Base-by-base conservation (phyloP, 2,113 vertebrate species). In the Leucoraja erinaceus region DNA sequence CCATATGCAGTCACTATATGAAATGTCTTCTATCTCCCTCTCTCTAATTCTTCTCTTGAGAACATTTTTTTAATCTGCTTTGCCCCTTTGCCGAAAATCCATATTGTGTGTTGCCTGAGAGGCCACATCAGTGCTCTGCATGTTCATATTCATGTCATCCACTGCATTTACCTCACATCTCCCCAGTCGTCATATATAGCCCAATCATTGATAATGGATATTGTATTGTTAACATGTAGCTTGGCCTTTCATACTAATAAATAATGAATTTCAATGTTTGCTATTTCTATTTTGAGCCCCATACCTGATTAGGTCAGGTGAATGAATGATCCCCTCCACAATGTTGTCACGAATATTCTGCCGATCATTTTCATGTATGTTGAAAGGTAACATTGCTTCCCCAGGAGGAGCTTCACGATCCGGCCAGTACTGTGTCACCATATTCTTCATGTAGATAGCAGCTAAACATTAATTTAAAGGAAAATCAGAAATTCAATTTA, bases 381-480 rank as follows among this genome's bases (percentile, higher is more conserved):
- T 99, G 95, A 99, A 99, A 0, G 98, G 98, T 93, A 99, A 98
- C 22, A 98, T 78, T 0, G 96, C 97, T 95, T 98, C 97, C 1
- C 98, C 98, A 0, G 97, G 95, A 16, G 97, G 97, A 0, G 98
- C 98, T 59, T 99, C 98, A 54, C 98, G 96, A 94, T 99, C 98
- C 0, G 98, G 98, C 98, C 98, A 99, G 95, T 99, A 99, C 95
- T 99, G 98, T 11, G 97, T 98, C 94, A 99, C 97, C 98, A 99
- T 99, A 95, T 99, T 99, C 97, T 99, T 99, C 96, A 99, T 95
- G 95, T 99, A 99, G 95, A 99, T 99, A 93, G 98, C 98, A 94
- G 98, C 98, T 99, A 78, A 1, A 79, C 31, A 63, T 63, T 38
- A 94, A 76, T 63, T 59, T 12, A 61, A 93, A 92, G 20, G 16